Percentiles rank a stretch among this genome's conserved stretches.
phyloP scores from a whole-genome alignment of 92 coral and sea anemone species.

The Umimayanthus kanabou region DNA sequence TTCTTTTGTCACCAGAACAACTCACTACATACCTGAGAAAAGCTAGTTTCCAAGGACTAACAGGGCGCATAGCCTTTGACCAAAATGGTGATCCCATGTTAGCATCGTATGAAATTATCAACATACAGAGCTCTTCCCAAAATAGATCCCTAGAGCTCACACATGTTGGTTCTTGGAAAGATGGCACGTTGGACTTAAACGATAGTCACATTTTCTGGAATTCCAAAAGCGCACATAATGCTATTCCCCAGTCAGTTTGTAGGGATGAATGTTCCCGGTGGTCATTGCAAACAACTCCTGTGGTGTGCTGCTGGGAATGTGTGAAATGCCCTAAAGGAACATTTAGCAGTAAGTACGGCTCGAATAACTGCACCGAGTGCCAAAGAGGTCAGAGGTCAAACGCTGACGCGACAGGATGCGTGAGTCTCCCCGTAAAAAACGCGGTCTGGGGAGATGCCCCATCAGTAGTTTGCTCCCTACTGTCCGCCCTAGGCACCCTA shows the following conservation, averaged over 20 bases:
- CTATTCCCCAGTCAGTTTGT: constrained; percentile 63
- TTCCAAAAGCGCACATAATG: not conserved
- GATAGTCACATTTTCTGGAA: constrained; percentile 58
- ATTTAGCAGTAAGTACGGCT: too few relatives aligned
- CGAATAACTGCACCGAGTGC: constrained; percentile 20
- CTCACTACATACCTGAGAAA: constrained; percentile 59
- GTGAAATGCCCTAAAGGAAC: constrained; percentile 69
- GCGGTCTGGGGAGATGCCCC: constrained; percentile 60
- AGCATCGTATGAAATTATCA: not conserved
- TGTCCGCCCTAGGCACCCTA: constrained; percentile 51
- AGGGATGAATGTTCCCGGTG: constrained; percentile 65
- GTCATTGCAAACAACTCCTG: constrained; percentile 57
- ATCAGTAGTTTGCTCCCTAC: constrained; percentile 42
- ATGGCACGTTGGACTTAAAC: constrained; percentile 37
- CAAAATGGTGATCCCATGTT: too few relatives aligned
- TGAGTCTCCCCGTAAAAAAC: constrained; percentile 57
- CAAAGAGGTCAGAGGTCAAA: constrained; percentile 51
- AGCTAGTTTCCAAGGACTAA: constrained; percentile 46
- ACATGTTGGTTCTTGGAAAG: not conserved
- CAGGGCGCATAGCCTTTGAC: constrained; percentile 43
- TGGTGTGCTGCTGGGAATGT: not conserved
- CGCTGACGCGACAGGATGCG: constrained; percentile 12
- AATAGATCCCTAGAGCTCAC: too few relatives aligned
- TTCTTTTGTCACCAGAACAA: constrained; percentile 56
- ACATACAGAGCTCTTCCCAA: constrained; percentile 19